Conservation (phyloP, 30 jellyfish, hydroid and myxozoan genomes). For the Euphysa ruthae region DNA sequence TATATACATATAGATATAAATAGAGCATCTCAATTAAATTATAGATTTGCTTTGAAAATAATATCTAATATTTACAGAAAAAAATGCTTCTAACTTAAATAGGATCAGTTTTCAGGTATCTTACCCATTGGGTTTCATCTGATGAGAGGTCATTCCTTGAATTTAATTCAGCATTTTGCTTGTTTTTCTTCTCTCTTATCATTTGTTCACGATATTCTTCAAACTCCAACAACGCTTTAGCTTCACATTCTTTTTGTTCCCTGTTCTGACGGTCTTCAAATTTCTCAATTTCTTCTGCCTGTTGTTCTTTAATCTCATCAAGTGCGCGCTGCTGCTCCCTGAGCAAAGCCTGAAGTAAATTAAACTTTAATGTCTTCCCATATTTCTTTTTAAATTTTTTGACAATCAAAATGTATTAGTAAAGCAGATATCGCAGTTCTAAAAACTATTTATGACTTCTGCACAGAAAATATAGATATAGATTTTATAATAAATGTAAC, state of each 20-base stretch:
- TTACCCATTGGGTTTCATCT: conserved; percentile 13
- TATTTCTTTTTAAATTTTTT: no score
- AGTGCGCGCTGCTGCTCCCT: conserved; percentile 78
- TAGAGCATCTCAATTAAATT: no score
- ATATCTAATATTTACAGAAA: no score
- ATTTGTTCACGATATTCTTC: conserved; percentile 74
- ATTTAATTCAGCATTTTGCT: conserved; percentile 80
- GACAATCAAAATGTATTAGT: no score
- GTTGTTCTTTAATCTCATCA: conserved; percentile 75
- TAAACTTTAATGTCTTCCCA: no score
- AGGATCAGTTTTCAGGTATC: not conserved
- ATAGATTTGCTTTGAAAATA: not conserved
- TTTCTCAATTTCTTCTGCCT: conserved; percentile 35
- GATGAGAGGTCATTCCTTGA: conserved; percentile 60
- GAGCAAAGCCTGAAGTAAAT: conserved; percentile 51
- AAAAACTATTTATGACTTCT: no score
- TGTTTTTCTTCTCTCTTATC: conserved; percentile 52
- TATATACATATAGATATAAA: no score
- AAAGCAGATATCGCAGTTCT: no score
- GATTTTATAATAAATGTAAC: no score
- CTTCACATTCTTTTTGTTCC: conserved; percentile 68
- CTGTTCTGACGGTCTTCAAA: conserved; percentile 43
- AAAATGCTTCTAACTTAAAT: no score
- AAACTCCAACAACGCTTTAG: conserved; percentile 47
- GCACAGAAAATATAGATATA: no score